Percentiles rank a stretch among this genome's conserved stretches.
Conservation (phyloP, 1,140 invertebrate species). For the Magallana gigas region DNA sequence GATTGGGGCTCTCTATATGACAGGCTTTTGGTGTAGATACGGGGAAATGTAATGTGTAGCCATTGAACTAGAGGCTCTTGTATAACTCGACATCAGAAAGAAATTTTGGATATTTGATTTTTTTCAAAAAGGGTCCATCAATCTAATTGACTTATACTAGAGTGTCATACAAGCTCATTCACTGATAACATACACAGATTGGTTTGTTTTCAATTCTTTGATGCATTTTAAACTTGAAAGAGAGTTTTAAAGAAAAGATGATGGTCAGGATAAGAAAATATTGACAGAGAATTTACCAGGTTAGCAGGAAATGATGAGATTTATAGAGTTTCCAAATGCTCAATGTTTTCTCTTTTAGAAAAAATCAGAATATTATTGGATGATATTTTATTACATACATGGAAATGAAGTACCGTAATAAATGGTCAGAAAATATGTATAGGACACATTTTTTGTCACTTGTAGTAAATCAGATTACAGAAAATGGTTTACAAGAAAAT, state of each 20-base stretch:
- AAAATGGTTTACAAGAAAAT: too few species aligned
- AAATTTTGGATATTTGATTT: slow-evolving; percentile 5
- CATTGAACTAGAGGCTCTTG: background rate
- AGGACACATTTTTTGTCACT: too few species aligned
- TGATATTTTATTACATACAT: too few species aligned
- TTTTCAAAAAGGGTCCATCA: background rate
- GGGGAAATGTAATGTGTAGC: background rate
- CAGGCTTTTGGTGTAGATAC: background rate
- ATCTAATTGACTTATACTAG: background rate
- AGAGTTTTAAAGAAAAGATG: background rate
- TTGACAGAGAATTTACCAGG: too few species aligned
- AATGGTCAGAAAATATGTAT: too few species aligned
- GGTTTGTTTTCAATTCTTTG: background rate
- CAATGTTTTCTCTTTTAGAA: too few species aligned
- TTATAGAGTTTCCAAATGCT: too few species aligned
- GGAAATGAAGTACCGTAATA: too few species aligned
- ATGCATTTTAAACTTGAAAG: background rate
- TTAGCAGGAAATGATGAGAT: too few species aligned
- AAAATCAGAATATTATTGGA: too few species aligned
- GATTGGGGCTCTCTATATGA: background rate
- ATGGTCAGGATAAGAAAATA: background rate
- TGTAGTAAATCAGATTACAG: too few species aligned
- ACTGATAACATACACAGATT: background rate
- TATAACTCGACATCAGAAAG: background rate
- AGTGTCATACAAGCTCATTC: slow-evolving; percentile 18